A percentile compares a stretch with the other conserved stretches of the same genome.
Conservation (phyloP, 1,140 invertebrate genomes). For the Zaprionus inermis region DNA sequence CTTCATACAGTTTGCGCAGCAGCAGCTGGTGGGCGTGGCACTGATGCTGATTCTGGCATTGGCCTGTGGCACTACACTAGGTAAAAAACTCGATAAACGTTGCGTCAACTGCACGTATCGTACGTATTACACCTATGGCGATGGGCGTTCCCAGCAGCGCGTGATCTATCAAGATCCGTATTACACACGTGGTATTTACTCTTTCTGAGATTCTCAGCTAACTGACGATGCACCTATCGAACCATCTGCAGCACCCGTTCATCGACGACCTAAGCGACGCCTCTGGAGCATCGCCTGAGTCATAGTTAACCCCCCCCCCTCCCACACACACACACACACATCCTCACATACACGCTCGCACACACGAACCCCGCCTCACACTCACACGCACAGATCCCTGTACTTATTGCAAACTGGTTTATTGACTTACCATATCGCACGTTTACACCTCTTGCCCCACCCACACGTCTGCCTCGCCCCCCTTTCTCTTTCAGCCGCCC, state of each 20-base stretch:
- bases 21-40: conserved; percentile 53
- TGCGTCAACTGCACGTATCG: conserved; percentile 74
- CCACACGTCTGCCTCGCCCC: neutral
- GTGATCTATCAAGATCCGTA: conserved; percentile 67
- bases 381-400: conserved; percentile 8
- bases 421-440: conserved; percentile 1
- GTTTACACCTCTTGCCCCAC: conserved; percentile 14
- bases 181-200: conserved; percentile 77
- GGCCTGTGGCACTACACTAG: conserved; percentile 47
- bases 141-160: conserved; percentile 66
- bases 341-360: neutral
- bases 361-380: too few species aligned
- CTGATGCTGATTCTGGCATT: conserved; percentile 52
- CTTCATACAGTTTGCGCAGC: conserved; percentile 2
- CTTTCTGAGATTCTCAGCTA: neutral
- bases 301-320: conserved; percentile 9
- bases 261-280: neutral
- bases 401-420: conserved; percentile 19
- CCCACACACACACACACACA: neutral
- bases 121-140: conserved; percentile 75
- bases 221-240: neutral
- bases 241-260: neutral
- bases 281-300: neutral
- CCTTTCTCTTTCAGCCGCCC: conserved; percentile 30
- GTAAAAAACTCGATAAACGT: conserved; percentile 75